phyloP scores from a whole-genome alignment of 2,888 invertebrate genomes.

The Spodoptera exigua region DNA sequence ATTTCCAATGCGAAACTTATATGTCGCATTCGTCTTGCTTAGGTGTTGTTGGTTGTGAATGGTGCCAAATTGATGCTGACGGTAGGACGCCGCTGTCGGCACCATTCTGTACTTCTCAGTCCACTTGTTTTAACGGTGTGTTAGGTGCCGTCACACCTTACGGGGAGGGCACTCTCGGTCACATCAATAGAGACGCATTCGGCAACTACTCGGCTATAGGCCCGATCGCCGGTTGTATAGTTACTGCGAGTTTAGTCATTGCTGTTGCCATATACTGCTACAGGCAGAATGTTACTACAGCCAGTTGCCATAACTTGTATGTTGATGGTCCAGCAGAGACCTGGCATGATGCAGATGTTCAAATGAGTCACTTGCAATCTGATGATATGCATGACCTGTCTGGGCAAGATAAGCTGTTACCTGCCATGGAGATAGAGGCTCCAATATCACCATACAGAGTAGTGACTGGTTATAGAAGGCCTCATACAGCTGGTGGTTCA shows the following conservation, averaged over 20 bases:
- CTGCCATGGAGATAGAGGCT: conserved; percentile 90
- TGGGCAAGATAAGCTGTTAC: conserved; percentile 91
- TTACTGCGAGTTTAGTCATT: conserved; percentile 94
- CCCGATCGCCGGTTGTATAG: conserved; percentile 95
- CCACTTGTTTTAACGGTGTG: conserved; percentile 95
- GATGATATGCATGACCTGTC: conserved; percentile 91
- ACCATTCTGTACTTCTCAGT: conserved; percentile 94
- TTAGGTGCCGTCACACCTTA: conserved; percentile 95
- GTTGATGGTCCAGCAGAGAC: conserved; percentile 86
- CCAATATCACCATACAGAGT: conserved; percentile 96
- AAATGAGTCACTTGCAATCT: conserved; percentile 92
- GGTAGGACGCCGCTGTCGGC: conserved; percentile 91
- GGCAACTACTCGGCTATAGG: conserved; percentile 93
- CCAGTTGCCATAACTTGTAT: conserved; percentile 86
- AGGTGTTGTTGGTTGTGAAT: conserved; percentile 96
- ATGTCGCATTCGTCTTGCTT: conserved; percentile 91
- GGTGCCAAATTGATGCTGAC: conserved; percentile 95
- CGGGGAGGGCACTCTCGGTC: conserved; percentile 91
- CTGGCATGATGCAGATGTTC: conserved; percentile 90
- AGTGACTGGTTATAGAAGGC: conserved; percentile 93
- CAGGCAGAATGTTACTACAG: conserved; percentile 90
- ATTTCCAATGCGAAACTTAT: conserved; percentile 92
- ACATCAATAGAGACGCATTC: conserved; percentile 82
- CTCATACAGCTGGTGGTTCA: conserved; percentile 94
- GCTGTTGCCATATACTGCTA: conserved; percentile 96